Base-by-base conservation (phyloP, 2,888 invertebrate species). In the Eubasilissa splendida region DNA sequence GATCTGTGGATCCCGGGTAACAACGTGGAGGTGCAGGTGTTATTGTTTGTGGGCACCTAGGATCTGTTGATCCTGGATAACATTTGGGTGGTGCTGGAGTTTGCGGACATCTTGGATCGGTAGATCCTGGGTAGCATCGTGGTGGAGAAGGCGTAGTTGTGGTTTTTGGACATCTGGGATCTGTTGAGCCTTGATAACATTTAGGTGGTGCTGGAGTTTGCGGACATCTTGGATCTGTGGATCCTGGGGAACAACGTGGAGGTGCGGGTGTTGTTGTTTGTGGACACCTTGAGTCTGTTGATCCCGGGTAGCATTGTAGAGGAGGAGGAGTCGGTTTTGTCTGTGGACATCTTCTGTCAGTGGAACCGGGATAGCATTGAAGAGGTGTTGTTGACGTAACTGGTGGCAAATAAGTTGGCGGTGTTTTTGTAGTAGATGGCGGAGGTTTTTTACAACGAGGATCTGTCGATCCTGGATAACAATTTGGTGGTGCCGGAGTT, bases 161-260 rank as follows among this genome's bases (percentile, higher is more conserved):
- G 1, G 63, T 83, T 63, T 84, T 85, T 75, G 84, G 86, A 81
- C 84, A 87, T 80, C 83, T 79, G 1, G 87, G 86, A 83, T 88
- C 87, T 0, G 80, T 85, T 3, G 85, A 85, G 56, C 88, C 88
- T 12, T 88, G 88, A 85, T 86, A 88, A 54, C 87, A 87, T 0
- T 80, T 80, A 7, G 77, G 83, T 42, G 83, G 33, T 85, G 68
- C 52, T 5, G 54, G 73, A 14, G 87, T 77, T 42, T 85, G 84
- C 31, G 82, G 86, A 73, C 88, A 88, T 74, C 86, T 84, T 3
- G 86, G 86, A 84, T 87, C 88, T 0, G 59, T 82, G 0, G 87
- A 86, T 7, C 88, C 88, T 3, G 87, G 88, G 59, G 82, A 86
- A 71, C 87, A 87, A 0, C 80, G 84, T 5, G 82, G 84, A 33